Evolutionary conservation across 2,797 vertebrate species (phyloP).

Genomic region (Peromyscus melanophrys): DNA sequence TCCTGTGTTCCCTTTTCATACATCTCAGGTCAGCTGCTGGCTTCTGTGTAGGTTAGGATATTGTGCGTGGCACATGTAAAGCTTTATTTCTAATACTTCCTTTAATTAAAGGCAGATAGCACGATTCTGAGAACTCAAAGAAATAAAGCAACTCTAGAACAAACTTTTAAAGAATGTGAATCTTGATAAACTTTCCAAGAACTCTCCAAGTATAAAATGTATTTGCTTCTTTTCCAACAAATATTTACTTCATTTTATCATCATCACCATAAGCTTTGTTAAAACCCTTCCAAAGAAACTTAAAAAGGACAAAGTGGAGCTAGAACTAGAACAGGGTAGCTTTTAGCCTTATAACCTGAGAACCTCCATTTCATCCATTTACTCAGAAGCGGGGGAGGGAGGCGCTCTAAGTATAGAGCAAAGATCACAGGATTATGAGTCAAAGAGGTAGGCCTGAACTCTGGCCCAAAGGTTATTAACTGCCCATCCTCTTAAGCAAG

Average conservation of each 20-base stretch:
- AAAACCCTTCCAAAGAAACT: constrained; percentile 2
- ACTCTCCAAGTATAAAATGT: constrained; percentile 7
- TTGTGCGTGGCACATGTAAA: background rate
- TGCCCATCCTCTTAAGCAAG: constrained; percentile 71
- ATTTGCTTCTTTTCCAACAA: constrained; percentile 22
- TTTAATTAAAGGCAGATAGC: background rate
- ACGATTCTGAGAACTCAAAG: constrained; percentile 11
- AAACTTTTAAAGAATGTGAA: constrained; percentile 25
- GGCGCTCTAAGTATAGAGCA: background rate
- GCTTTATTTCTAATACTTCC: constrained; percentile 8
- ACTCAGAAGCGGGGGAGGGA: background rate
- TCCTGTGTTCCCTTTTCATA: background rate
- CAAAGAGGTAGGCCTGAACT: constrained; percentile 46
- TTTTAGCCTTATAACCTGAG: constrained; percentile 19
- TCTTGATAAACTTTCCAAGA: constrained; percentile 19
- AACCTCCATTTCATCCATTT: constrained; percentile 38
- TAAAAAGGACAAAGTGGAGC: background rate
- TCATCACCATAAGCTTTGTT: background rate
- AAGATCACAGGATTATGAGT: constrained; percentile 52
- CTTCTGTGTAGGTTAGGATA: background rate
- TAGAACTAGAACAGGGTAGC: background rate
- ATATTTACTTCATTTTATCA: background rate
- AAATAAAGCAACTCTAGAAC: constrained; percentile 24
- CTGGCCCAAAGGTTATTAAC: constrained; percentile 39
- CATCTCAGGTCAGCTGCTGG: background rate